phyloP scores from a whole-genome alignment of 2,888 invertebrate species.

The Spodoptera picta region DNA sequence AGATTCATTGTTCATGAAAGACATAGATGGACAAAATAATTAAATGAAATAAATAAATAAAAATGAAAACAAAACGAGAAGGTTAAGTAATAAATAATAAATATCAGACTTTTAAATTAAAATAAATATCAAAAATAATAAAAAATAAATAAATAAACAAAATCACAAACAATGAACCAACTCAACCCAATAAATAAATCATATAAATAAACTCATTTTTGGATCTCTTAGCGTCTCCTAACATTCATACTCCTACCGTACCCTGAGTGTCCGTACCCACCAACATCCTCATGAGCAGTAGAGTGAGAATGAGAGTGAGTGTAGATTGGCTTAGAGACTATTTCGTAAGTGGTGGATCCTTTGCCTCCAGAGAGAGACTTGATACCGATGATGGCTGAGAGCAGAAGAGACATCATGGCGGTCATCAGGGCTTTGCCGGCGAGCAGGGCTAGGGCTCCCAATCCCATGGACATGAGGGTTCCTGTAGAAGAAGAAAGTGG shows the following conservation, averaged over 20 bases:
- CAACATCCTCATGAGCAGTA: conserved; percentile 89
- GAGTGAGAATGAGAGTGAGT: conserved; percentile 90
- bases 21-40: not conserved
- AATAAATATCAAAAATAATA: not conserved
- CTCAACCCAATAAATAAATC: conserved; percentile 3
- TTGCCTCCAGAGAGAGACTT: conserved; percentile 92
- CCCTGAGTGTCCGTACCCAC: conserved; percentile 87
- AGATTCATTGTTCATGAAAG: conserved; percentile 12
- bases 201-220: conserved; percentile 6
- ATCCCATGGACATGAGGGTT: conserved; percentile 92
- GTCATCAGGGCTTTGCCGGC: conserved; percentile 96
- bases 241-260: conserved; percentile 82
- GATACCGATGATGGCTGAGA: conserved; percentile 93
- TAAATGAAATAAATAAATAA: not conserved
- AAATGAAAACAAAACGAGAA: not conserved
- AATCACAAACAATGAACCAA: conserved; percentile 12
- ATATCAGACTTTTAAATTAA: not conserved
- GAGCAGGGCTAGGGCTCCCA: conserved; percentile 92
- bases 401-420: conserved; percentile 93
- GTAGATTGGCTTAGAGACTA: conserved; percentile 94
- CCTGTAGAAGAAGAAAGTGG: conserved; percentile 75
- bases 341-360: conserved; percentile 94
- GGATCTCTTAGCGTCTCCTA: conserved; percentile 64
- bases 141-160: conserved; percentile 1
- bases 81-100: not conserved